Conservation (phyloP, 2,888 invertebrate genomes). For the Rhyacophila evoluta region DNA sequence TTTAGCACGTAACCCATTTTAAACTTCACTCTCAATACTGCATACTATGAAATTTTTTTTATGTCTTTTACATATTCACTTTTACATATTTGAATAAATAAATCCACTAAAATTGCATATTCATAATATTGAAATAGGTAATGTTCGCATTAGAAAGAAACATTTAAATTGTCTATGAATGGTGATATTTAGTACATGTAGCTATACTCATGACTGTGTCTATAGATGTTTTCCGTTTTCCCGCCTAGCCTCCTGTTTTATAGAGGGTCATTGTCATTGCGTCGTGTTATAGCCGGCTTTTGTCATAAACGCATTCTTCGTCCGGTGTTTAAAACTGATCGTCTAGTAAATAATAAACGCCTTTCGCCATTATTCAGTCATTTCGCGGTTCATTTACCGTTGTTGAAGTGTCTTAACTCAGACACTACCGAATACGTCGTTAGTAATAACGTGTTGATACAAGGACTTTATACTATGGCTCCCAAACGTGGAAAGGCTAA, state of each 20-base stretch:
- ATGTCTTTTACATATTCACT: too few relatives aligned
- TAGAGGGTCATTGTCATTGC: background rate
- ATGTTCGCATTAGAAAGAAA: too few relatives aligned
- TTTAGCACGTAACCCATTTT: too few relatives aligned
- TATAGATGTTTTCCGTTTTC: conserved; percentile 22
- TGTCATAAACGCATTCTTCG: background rate
- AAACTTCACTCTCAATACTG: too few relatives aligned
- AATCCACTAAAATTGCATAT: too few relatives aligned
- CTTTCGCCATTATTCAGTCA: background rate
- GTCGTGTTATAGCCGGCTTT: conserved; percentile 11
- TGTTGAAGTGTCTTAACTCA: background rate
- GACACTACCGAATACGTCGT: background rate
- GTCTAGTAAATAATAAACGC: background rate
- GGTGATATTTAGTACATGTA: too few relatives aligned
- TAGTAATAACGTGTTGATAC: background rate
- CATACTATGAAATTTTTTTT: too few relatives aligned
- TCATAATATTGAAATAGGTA: too few relatives aligned
- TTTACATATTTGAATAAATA: too few relatives aligned
- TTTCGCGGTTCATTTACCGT: background rate
- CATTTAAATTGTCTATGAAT: too few relatives aligned
- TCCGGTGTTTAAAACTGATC: background rate
- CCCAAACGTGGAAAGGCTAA: conserved; percentile 54
- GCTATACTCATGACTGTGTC: background rate
- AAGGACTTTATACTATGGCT: conserved; percentile 53
- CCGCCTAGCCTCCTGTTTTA: background rate